Conservation (phyloP, 2,113 vertebrate genomes). For the Choloepus hoffmanni region DNA sequence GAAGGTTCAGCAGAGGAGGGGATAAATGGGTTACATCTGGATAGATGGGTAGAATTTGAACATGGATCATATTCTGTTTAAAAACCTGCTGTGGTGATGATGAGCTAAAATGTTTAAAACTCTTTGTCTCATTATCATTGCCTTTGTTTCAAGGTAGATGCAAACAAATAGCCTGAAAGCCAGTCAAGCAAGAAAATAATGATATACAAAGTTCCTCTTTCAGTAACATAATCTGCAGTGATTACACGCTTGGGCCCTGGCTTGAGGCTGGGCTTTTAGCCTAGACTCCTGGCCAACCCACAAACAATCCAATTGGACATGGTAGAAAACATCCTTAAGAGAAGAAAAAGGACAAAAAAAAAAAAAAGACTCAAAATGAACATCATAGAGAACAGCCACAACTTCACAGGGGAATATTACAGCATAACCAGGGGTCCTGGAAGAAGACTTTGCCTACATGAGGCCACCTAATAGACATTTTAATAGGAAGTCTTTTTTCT, state of each 20-base stretch:
- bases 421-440: neutral
- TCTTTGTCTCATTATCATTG: conserved; percentile 31
- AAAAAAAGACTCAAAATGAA: neutral
- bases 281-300: conserved; percentile 17
- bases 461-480: neutral
- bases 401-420: neutral
- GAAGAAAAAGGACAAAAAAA: neutral
- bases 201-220: conserved; percentile 26
- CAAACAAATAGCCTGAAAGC: conserved; percentile 56
- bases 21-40: neutral
- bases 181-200: conserved; percentile 29
- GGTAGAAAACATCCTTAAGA: conserved; percentile 37
- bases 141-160: conserved; percentile 57
- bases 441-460: neutral
- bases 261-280: neutral
- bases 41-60: neutral
- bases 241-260: neutral
- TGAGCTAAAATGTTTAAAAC: conserved; percentile 24
- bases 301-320: conserved; percentile 47
- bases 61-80: neutral
- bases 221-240: conserved; percentile 4
- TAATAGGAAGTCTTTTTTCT: neutral
- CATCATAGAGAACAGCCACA: neutral
- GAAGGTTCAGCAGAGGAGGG: neutral
- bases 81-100: neutral